Evolutionary conservation across 1,140 invertebrate species (phyloP), one percentile per base, ranked within the genome.

Genomic region (Trichonephila inaurata): DNA sequence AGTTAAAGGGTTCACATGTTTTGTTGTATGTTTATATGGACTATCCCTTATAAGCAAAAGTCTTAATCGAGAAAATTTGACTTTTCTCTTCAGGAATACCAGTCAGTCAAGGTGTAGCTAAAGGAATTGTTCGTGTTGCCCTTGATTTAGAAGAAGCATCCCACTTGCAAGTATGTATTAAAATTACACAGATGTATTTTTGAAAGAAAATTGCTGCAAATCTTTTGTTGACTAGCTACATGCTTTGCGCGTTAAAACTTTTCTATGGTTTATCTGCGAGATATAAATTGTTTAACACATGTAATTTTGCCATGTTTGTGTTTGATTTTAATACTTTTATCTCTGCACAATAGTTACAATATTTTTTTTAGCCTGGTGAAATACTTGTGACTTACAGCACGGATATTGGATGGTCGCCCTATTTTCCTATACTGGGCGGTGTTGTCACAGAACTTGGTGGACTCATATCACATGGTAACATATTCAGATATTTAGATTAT

Each of bases 341-440:
- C 3, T 51, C 28, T 28, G 28, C 28, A 51, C 8, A 51, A 51
- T 51, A 51, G 8, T n/a, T 24, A 6, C 6, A 28, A 28, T 33
- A 16, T 90, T 77, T 72, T 94, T 95, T 95, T 82, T 94, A 96
- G 95, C 94, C 95, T 58, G 97, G 97, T 3, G 98, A 98, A 95
- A 97, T 98, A 94, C 96, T 98, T 69, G 97, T 98, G 8, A 94
- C 93, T 6, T 94, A 94, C 18, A 94, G 98, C 97, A 98, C 98
- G 0, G 98, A 98, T 95, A 97, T 98, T 90, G 98, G 97, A n/a
- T 98, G 98, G 98, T 97, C 97, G 14, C 98, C 98, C 1, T 98
- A 98, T 95, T 98, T 98, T 95, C 97, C 98, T 0, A 96, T 98
- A 12, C 95, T 98, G 12, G 96, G 96, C 1, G 98, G 98, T 19